Evolutionary conservation across 1,140 invertebrate species (phyloP), one percentile per base, ranked within the genome.

Genomic region (Cecropterus lyciades): DNA sequence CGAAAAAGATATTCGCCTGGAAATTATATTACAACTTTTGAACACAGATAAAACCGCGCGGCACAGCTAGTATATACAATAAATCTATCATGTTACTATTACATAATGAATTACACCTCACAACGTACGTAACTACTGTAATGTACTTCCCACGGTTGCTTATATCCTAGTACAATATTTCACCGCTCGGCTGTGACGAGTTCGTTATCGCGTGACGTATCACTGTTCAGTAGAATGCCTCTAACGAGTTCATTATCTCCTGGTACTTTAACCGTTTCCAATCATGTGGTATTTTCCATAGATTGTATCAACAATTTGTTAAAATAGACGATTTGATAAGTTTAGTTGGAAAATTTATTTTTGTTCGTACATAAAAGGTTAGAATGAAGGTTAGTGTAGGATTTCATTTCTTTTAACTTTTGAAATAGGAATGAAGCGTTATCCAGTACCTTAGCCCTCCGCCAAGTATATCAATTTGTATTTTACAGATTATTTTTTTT

Each of bases 201-300:
- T 63, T 63, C 37, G 46, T 63, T 63, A 63, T 63, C 60, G 33
- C 60, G 48, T 63, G 60, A 63, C 60, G 60, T 63, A 63, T 63
- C 46, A 24, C 20, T 43, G 33, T 24, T 33, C 46, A 42, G 60
- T 15, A 63, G 48, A 63, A 63, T 64, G 49, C 48, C 49, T 64
- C 48, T 43, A 62, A 62, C 60, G 37, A 62, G 59, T 64, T 64
- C 49, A 64, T 64, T 64, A 64, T 64, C 60, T 64, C 60, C 60
- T 64, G 24, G 60, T 64, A 45, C 4, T 42, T 52, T 53, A 53
- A 45, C 37, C 37, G 60, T 64, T 64, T 64, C 49, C 60, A 64
- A 64, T 53, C 60, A 64, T 53, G 20, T 64, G 60, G 59, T 17
- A 53, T 64, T 57, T 57, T 52, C 49, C 33, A 17, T 51, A 37